Evolutionary conservation across 2,113 vertebrate species (phyloP).

Genomic region (Rhagologus leucostigma): DNA sequence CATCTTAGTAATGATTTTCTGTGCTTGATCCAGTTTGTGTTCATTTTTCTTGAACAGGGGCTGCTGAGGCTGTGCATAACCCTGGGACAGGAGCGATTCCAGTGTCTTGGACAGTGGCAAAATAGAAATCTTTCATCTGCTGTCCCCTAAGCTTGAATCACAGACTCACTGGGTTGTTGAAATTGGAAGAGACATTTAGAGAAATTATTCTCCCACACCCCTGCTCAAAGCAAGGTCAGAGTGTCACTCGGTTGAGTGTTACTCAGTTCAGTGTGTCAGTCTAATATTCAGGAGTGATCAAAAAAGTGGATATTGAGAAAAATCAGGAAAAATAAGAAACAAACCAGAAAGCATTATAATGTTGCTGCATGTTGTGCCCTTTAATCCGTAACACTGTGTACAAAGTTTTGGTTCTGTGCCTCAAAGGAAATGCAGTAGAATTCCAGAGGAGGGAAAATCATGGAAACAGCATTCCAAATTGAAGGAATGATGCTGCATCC

Average conservation of each 20-base stretch:
- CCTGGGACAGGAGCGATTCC: background rate
- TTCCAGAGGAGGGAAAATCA: background rate
- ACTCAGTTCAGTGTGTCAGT: background rate
- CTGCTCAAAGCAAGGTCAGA: background rate
- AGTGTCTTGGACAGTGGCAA: background rate
- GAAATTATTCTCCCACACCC: background rate
- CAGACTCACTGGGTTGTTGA: background rate
- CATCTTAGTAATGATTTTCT: constrained; percentile 49
- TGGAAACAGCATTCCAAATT: background rate
- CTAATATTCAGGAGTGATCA: background rate
- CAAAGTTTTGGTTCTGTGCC: background rate
- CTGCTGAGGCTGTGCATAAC: background rate
- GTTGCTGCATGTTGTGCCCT: background rate
- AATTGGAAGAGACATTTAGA: background rate
- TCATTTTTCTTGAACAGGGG: background rate
- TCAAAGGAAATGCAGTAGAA: background rate
- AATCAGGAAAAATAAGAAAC: background rate
- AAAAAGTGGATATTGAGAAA: background rate
- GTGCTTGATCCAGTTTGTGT: background rate
- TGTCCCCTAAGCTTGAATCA: background rate
- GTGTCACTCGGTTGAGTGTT: background rate
- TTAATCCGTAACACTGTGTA: background rate
- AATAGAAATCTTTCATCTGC: constrained; percentile 5
- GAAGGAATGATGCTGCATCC: background rate
- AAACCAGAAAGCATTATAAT: background rate